These are phyloP conservation scores for Idaea dimidiata DNA, from an alignment of 2,888 invertebrate species.

Conservation along the genomic window DNA sequence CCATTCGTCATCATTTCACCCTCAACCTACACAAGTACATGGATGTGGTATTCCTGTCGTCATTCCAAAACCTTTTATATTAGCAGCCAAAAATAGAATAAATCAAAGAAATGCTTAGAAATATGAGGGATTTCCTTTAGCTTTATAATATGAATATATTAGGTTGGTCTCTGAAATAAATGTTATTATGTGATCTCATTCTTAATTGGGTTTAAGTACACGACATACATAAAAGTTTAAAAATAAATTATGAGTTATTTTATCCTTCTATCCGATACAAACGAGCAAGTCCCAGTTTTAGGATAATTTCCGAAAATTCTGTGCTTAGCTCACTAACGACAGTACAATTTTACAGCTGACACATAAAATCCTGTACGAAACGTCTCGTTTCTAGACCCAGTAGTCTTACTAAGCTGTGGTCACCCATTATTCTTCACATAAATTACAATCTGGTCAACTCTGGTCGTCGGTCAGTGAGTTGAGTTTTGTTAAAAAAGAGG, in stretches of 20 bases:
- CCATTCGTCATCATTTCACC: conserved; percentile 27
- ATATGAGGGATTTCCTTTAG: background rate
- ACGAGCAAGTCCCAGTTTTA: too few relatives aligned
- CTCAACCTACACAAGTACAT: background rate
- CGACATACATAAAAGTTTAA: background rate
- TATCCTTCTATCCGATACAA: background rate
- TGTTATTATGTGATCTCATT: background rate
- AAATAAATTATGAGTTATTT: background rate
- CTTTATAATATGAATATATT: background rate
- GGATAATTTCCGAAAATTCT: too few relatives aligned
- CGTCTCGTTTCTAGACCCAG: too few relatives aligned
- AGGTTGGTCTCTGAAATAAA: background rate
- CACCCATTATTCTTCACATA: too few relatives aligned
- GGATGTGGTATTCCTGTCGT: background rate
- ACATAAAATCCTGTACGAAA: too few relatives aligned
- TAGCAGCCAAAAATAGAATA: background rate
- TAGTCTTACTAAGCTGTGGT: too few relatives aligned
- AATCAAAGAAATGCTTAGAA: background rate
- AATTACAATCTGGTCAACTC: too few relatives aligned
- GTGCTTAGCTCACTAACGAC: too few relatives aligned
- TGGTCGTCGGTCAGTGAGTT: too few relatives aligned
- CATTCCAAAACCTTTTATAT: background rate
- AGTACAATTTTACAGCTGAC: too few relatives aligned
- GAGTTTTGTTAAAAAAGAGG: background rate
- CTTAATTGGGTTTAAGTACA: background rate